Base-by-base conservation (phyloP, 2,113 vertebrate species). In the Eudyptes chrysolophus region DNA sequence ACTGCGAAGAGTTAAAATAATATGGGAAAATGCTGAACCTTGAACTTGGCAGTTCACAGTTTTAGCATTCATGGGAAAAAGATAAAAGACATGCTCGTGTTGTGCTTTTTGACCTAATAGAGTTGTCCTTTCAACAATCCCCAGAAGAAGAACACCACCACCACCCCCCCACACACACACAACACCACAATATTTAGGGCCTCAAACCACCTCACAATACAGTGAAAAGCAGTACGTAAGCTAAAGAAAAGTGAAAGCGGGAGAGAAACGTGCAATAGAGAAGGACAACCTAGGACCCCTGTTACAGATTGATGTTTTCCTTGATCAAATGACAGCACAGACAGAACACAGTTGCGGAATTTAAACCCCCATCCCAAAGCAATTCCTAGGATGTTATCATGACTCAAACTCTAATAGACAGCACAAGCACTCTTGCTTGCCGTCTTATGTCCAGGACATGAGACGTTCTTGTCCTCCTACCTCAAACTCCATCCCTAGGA, bases 1-100 rank as follows among this genome's bases (percentile, higher is more conserved):
- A 95, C 76, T 29, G 49, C 44, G 61, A 65, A 84, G 46, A 93
- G 77, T 96, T 93, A 92, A 94, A 95, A 92, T 70, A 95, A 96
- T 87, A 95, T 92, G 94, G 93, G 95, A 95, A 96, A 96, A 74
- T 10, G n/a, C 68, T 94, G 97, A 96, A 97, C 95, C 89, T 92
- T 93, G 95, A 97, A 96, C 95, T 97, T 94, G 52, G 68, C 81
- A 92, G 92, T 78, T 96, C 84, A 82, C 84, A 95, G 68, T 66
- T 96, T 87, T 95, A 95, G 55, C 82, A 96, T 94, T 92, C 84
- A 29, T 74, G 93, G 96, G 96, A 95, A 90, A 96, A 96, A 96
- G 89, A 96, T 96, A 77, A 94, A 96, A 96, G 95, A 60, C 71
- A 13, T 16, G 44, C 34, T 65, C 65, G n/a, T 44, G 55, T 58